Evolutionary conservation across 2,888 invertebrate genomes (phyloP), one percentile per base, ranked within the genome.

Genomic region (Pedicia rivosa): DNA sequence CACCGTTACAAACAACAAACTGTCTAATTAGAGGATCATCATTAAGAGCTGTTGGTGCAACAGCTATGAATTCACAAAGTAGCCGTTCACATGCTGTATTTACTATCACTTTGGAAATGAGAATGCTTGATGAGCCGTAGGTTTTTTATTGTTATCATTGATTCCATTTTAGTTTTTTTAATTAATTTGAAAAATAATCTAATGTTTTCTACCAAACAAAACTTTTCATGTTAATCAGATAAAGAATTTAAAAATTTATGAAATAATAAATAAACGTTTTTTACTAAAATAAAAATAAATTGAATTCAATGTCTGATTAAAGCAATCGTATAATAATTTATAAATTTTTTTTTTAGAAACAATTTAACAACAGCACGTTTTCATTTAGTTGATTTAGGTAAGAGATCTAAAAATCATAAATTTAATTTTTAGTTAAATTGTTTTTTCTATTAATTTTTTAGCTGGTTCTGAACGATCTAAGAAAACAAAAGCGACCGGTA

Each of bases 31-130:
- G 70, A 39, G 91, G 91, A 0, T 84, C 88, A 0, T 48, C 63
- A 1, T 74, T 78, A 7, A 64, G 91, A 34, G 82, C 84, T 2
- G 88, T 87, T 0, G 90, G 83, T 1, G 73, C 86, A 3, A 92
- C 92, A 0, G 88, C 90, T 1, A 92, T 92, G 92, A 92, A 92
- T 58, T 67, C 74, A 13, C 76, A 78, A 2, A 90, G 90, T 5
- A 88, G 87, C 38, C 64, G 92, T 4, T 87, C 87, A 34, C 92
- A 92, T 55, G 91, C 91, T 0, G 86, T 92, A 29, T 87, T 87
- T 50, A 84, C 86, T 0, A 61, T 88, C 1, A 67, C 71, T 15
- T 68, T 87, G 17, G 58, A 65, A 13, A 77, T 80, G 51, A 70
- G 72, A 40, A 68, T 71, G 38, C 70, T 70, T 34, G 61, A 62